phyloP scores from a whole-genome alignment of 2,888 invertebrate genomes.

The Bibio marci region DNA sequence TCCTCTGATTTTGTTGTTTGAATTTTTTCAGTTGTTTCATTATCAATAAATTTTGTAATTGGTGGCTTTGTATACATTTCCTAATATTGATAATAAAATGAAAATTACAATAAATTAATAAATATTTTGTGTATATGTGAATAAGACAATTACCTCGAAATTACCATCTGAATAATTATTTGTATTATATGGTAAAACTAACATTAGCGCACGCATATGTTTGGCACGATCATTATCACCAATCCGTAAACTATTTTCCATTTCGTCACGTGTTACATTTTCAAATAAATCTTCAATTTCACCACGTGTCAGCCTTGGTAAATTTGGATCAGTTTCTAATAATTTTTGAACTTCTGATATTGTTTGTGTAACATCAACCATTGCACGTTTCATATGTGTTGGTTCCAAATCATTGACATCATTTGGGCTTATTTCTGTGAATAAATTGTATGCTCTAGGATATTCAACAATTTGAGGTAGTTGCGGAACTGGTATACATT shows the following conservation, averaged over 20 bases:
- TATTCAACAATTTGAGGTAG: too few species aligned
- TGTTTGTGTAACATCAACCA: slow-evolving; percentile 22
- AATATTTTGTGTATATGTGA: background rate
- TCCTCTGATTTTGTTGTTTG: background rate
- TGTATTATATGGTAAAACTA: slow-evolving; percentile 27
- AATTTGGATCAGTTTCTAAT: slow-evolving; percentile 22
- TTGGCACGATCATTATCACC: slow-evolving; percentile 27
- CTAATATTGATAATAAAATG: slow-evolving; percentile 11
- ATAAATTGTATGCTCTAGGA: too few species aligned
- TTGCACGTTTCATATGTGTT: slow-evolving; percentile 6
- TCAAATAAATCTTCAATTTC: slow-evolving; percentile 30
- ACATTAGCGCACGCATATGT: slow-evolving; percentile 28
- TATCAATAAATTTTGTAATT: slow-evolving; percentile 20
- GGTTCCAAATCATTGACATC: slow-evolving; percentile 4
- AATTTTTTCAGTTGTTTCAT: background rate
- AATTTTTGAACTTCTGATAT: slow-evolving; percentile 28
- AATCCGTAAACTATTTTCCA: slow-evolving; percentile 24
- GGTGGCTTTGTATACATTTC: slow-evolving; percentile 27
- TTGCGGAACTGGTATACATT: too few species aligned
- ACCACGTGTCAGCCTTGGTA: slow-evolving; percentile 27
- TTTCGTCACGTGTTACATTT: slow-evolving; percentile 28
- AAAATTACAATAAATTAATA: background rate
- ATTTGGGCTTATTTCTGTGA: background rate
- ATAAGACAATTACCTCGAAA: slow-evolving; percentile 18
- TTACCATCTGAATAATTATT: slow-evolving; percentile 22